Percentiles rank a stretch among this genome's conserved stretches.
These are phyloP conservation scores for Sebastes oblongus DNA, from an alignment of 2,797 vertebrate species.

Conservation along the genomic window DNA sequence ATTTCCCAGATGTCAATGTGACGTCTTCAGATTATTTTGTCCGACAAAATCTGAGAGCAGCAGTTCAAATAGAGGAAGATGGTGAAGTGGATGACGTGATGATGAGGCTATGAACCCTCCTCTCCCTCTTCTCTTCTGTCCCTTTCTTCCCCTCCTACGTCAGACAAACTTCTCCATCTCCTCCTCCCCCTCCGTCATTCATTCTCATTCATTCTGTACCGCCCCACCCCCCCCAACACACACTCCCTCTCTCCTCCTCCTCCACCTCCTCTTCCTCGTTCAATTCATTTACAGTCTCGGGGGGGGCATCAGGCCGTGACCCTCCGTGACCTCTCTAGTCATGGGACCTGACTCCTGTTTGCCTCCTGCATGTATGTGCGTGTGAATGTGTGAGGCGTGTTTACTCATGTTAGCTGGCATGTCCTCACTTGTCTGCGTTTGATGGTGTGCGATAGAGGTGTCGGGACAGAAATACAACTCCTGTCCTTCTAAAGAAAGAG, in stretches of 20 bases:
- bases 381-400: background rate
- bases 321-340: constrained; percentile 43
- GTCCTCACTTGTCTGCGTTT: background rate
- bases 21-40: background rate
- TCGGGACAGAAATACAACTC: background rate
- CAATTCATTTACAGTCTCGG: constrained; percentile 54
- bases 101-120: background rate
- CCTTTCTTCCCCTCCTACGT: background rate
- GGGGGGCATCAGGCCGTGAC: constrained; percentile 33
- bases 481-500: constrained; percentile 32
- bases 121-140: background rate
- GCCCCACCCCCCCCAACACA: background rate
- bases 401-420: background rate
- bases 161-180: background rate
- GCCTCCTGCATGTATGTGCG: background rate
- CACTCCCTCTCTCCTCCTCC: background rate
- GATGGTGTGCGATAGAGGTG: constrained; percentile 5
- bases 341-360: background rate
- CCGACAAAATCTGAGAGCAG: background rate
- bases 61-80: background rate
- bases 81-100: background rate
- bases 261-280: constrained; percentile 9
- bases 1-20: too few relatives aligned
- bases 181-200: background rate
- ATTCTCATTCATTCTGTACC: constrained; percentile 3